phyloP scores from a whole-genome alignment of 2,113 vertebrate species.

The Tinamus guttatus region DNA sequence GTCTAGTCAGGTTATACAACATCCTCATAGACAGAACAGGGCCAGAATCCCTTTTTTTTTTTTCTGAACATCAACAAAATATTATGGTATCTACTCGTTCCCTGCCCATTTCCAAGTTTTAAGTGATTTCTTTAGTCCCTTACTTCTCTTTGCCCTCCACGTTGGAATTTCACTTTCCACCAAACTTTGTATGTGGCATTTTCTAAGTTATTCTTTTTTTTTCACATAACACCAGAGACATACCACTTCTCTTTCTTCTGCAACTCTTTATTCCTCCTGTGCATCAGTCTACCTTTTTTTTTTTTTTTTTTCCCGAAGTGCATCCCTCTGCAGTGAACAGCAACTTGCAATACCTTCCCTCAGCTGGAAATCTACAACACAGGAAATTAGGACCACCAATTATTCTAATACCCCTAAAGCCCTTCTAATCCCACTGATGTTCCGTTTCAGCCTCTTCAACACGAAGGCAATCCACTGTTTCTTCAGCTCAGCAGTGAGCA shows the following conservation, averaged over 20 bases:
- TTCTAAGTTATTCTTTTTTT: not conserved
- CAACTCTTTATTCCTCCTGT: not conserved
- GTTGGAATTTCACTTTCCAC: not conserved
- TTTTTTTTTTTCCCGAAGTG: not conserved
- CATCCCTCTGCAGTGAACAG: not conserved
- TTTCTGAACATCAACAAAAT: not conserved
- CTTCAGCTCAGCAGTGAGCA: not conserved
- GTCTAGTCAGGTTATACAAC: not conserved
- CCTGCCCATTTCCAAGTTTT: not conserved
- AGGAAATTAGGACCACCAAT: conserved; percentile 37
- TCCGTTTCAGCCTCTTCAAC: not conserved
- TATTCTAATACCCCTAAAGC: conserved; percentile 12
- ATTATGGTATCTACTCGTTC: not conserved
- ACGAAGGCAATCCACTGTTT: not conserved
- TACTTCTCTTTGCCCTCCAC: not conserved
- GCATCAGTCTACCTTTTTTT: not conserved
- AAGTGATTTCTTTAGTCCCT: not conserved
- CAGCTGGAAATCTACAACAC: conserved; percentile 8
- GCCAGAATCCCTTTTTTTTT: not conserved
- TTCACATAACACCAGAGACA: not conserved
- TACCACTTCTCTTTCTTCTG: not conserved
- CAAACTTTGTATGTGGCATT: not conserved
- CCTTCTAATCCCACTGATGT: conserved; percentile 11
- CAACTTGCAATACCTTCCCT: not conserved
- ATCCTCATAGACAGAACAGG: not conserved